Percentiles rank a stretch among this genome's conserved stretches.
Evolutionary conservation across 2,113 vertebrate genomes (phyloP).

Genomic region (Brachypodius melanocephalos): DNA sequence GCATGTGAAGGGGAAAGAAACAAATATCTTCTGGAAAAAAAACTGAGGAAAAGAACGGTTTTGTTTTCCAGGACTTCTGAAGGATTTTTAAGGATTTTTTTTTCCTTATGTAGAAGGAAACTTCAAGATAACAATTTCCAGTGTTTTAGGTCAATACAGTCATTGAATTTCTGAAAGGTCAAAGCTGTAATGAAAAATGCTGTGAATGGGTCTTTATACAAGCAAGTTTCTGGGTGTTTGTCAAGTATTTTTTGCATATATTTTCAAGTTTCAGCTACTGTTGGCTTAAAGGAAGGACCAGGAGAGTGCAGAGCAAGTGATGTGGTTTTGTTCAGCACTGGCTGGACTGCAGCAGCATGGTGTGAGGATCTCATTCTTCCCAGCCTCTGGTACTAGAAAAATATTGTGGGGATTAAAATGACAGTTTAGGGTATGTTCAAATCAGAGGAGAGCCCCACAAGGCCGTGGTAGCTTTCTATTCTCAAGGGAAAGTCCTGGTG

Average conservation of each 20-base stretch:
- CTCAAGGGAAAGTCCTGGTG: not conserved
- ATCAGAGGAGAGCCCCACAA: not conserved
- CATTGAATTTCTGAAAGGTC: not conserved
- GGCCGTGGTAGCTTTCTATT: not conserved
- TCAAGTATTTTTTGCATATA: not conserved
- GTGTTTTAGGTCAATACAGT: not conserved
- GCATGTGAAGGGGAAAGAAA: not conserved
- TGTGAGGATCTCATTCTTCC: not conserved
- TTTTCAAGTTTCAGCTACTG: not conserved
- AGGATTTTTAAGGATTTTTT: not conserved
- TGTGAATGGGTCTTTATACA: not conserved
- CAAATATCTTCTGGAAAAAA: not conserved
- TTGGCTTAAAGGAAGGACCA: not conserved
- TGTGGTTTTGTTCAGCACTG: not conserved
- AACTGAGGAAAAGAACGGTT: not conserved
- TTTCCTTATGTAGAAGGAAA: not conserved
- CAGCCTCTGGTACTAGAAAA: not conserved
- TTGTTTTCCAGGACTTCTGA: not conserved
- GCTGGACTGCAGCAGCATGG: rapidly evolving
- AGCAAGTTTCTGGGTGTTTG: not conserved
- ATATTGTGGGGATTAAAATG: not conserved
- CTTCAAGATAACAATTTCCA: not conserved
- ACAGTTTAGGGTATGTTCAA: not conserved
- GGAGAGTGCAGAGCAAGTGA: not conserved
- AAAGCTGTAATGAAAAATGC: not conserved